Base-by-base conservation (phyloP, 2,888 invertebrate species). In the Boloria selene region DNA sequence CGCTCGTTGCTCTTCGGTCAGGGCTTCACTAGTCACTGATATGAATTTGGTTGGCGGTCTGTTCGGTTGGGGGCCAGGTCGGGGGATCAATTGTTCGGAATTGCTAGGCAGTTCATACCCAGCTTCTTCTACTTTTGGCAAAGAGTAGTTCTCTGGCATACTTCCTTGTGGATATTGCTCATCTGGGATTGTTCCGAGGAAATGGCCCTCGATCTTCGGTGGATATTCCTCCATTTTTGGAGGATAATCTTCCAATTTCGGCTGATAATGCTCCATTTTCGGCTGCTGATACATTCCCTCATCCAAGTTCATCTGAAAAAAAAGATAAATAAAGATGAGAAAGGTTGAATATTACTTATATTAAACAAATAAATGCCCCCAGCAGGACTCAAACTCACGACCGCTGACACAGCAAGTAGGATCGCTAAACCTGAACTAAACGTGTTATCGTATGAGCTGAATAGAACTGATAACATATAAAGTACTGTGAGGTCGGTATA, bases 1-100 rank as follows among this genome's bases (percentile, higher is more conserved):
- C n/a, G 87, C 82, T 0, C 90, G 67, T 51, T 91, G 91, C 53
- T 91, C 90, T 0, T 86, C 84, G 0, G 90, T 91, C 0, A 91
- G 73, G 0, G 77, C 72, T 0, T 85, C 82, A 47, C 88, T 88
- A 31, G 79, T 88, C 0, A 90, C 88, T 38, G 87, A 87, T 17
- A 90, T 84, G 70, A 86, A 91, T 54, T 72, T 72, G 7, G 70
- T 70, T 2, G 71, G 69, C 0, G 72, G 69, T 17, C 68, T 45
- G 22, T 73, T 70, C 0, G 71, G 68, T 69, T 70, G 69, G 1
- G 74, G 73, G 0, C 71, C 71, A 4, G 72, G 72, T 44, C 71
- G 50, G 0, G 72, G 72, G 59, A 72, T 72, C 4, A 69, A 68
- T 42, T 71, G 64, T 13, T 64, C 64, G 13, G 58, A 31, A 2